Evolutionary conservation across 1,140 invertebrate genomes (phyloP), one percentile per base, ranked within the genome.

Genomic region (Camponotus floridanus): DNA sequence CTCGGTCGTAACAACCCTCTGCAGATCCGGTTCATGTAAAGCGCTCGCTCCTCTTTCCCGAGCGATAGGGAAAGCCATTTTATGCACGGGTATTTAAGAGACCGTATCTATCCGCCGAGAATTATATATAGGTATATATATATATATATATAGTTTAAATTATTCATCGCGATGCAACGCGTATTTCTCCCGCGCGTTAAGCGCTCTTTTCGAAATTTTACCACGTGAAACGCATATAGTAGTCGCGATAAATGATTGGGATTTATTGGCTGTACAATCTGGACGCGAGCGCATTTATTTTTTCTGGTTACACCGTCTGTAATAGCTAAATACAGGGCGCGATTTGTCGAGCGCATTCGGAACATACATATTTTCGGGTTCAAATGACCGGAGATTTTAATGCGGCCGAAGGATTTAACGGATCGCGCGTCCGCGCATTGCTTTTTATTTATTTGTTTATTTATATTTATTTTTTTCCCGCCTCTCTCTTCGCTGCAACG

Each of bases 1-100:
- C 51, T 62, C 70, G 64, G 18, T 65, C 59, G 86, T 85, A 73
- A 79, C 86, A 74, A 68, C 62, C 57, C 55, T 51, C 48, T 33
- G 13, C 39, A 67, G 65, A 73, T 55, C 65, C 51, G 62, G 86
- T 62, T 67, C 48, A 13, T 31, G 80, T 70, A 67, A 62, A 73
- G 61, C 86, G 67, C 79, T 85, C 64, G 76, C 73, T 62, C 67
- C 45, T 48, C 39, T 62, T 74, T 13, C 42, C 11, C 26, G 71
- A 67, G 55, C 65, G 57, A 62, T 48, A 42, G 64, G 65, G 73
- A 76, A 13, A 80, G 45, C 36, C 48, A 45, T 85, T 78, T 83
- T 55, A 87, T 73, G 45, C 48, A 51, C 48, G 31, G 33, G 61
- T 86, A 79, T 74, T 80, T 87, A 86, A 73, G 64, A 39, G 61